Evolutionary conservation across 2,797 vertebrate genomes (phyloP).

Genomic region (Gymnothorax javanicus): DNA sequence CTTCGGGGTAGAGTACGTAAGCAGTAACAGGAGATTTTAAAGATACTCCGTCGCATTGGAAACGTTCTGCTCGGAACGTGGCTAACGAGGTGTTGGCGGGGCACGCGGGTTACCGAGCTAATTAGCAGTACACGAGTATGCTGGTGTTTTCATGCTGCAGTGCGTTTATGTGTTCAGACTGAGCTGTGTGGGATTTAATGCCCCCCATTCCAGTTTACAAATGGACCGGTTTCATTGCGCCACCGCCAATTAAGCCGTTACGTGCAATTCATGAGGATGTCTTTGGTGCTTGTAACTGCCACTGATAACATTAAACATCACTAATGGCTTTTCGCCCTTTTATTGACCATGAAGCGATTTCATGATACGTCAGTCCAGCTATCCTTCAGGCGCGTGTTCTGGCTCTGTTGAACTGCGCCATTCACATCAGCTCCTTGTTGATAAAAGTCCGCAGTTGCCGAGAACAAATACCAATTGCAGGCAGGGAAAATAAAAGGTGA

Average conservation of each 20-base stretch:
- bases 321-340: background rate
- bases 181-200: conserved; percentile 12
- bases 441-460: conserved; percentile 1
- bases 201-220: background rate
- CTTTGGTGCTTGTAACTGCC: background rate
- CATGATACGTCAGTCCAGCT: background rate
- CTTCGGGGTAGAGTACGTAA: too few relatives aligned
- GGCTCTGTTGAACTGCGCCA: background rate
- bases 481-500: background rate
- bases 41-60: background rate
- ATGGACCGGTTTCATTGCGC: background rate
- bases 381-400: background rate
- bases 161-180: conserved; percentile 7
- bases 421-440: background rate
- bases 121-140: background rate
- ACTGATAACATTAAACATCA: background rate
- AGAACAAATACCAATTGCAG: background rate
- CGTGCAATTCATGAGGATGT: conserved; percentile 9
- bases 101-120: conserved; percentile 7
- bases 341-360: background rate
- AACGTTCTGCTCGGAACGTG: background rate
- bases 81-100: background rate
- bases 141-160: background rate
- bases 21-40: background rate
- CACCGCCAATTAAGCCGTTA: conserved; percentile 14